A percentile compares a stretch with the other conserved stretches of the same genome.
These are phyloP conservation scores for Ctenomys sociabilis DNA, from an alignment of 2,113 vertebrate species.

Conservation along the genomic window DNA sequence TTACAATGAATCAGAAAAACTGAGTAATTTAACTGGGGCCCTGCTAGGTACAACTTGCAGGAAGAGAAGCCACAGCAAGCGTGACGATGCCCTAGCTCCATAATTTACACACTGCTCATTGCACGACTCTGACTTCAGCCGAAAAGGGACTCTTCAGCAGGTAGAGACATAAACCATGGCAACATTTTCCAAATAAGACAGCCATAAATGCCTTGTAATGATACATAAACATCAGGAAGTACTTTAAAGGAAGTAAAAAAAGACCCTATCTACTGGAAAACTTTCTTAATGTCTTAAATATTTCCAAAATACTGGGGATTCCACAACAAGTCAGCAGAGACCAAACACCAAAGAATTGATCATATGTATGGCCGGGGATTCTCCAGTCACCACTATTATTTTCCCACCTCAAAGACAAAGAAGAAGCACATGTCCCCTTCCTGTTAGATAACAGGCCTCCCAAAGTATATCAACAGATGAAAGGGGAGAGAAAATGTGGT, in stretches of 20 bases:
- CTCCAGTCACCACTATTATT: conserved; percentile 32
- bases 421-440: neutral
- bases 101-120: neutral
- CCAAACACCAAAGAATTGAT: conserved; percentile 31
- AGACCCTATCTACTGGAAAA: conserved; percentile 60
- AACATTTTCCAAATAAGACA: neutral
- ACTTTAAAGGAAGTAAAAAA: conserved; percentile 76
- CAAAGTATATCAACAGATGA: neutral
- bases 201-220: conserved; percentile 28
- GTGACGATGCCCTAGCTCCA: neutral
- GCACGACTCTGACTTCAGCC: neutral
- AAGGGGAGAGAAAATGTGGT: neutral
- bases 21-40: neutral
- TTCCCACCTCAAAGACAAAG: neutral
- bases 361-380: conserved; percentile 21
- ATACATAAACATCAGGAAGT: conserved; percentile 55
- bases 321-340: conserved; percentile 60
- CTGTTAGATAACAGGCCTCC: neutral
- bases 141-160: neutral
- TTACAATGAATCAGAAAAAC: conserved; percentile 12
- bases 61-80: neutral
- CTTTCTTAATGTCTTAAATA: conserved; percentile 68
- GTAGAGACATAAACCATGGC: neutral
- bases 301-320: conserved; percentile 73
- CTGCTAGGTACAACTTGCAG: neutral